Percentiles rank a stretch among this genome's conserved stretches.
These are phyloP conservation scores for Ditula angustiorana DNA, from an alignment of 2,888 invertebrate species.

Conservation along the genomic window DNA sequence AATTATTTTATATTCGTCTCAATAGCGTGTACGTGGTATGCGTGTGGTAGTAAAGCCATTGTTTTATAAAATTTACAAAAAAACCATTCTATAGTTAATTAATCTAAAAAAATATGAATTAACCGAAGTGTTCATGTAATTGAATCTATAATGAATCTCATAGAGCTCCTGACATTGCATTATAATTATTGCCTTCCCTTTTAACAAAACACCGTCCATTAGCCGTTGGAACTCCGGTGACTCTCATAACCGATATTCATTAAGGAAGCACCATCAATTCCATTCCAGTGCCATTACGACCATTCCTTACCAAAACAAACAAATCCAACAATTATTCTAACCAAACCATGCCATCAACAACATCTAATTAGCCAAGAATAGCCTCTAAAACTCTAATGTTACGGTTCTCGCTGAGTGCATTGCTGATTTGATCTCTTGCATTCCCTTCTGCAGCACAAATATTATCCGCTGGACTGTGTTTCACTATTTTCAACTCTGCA, in stretches of 20 bases:
- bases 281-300: constrained; percentile 76
- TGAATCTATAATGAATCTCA: constrained; percentile 22
- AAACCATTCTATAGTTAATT: too few relatives aligned
- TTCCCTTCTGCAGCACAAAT: constrained; percentile 58
- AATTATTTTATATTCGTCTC: too few relatives aligned
- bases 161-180: constrained; percentile 7
- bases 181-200: constrained; percentile 28
- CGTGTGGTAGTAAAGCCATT: too few relatives aligned
- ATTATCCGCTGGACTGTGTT: constrained; percentile 42
- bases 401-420: constrained; percentile 51
- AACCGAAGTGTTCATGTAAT: background rate
- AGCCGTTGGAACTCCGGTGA: constrained; percentile 66
- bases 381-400: constrained; percentile 42
- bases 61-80: too few relatives aligned
- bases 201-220: constrained; percentile 48
- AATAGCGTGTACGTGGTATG: too few relatives aligned
- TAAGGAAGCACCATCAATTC: constrained; percentile 79
- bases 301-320: constrained; percentile 80
- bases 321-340: constrained; percentile 81
- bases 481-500: constrained; percentile 50
- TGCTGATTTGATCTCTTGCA: constrained; percentile 54
- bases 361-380: constrained; percentile 41
- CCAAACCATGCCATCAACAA: constrained; percentile 52
- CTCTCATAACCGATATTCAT: constrained; percentile 79
- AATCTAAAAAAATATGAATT: background rate